These are phyloP conservation scores for Probosciger aterrimus DNA, from an alignment of 2,113 vertebrate genomes.

Conservation along the genomic window DNA sequence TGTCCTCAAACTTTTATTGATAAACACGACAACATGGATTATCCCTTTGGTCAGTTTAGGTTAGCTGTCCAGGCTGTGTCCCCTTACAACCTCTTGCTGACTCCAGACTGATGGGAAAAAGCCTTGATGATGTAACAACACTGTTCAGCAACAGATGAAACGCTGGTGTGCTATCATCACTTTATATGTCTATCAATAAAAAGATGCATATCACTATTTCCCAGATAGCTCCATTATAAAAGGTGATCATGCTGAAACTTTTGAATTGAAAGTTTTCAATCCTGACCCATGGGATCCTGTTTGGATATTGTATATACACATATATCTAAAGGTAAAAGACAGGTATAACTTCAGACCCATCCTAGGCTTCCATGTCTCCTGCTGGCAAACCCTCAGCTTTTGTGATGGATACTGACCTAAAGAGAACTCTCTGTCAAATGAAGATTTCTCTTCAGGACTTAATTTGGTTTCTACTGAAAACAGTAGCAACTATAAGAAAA, in stretches of 20 bases:
- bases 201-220: background rate
- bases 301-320: background rate
- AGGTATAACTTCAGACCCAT: background rate
- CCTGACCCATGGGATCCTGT: background rate
- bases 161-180: fast-evolving
- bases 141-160: background rate
- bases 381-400: background rate
- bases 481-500: background rate
- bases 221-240: background rate
- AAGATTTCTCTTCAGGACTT: background rate
- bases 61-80: background rate
- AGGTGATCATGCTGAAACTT: background rate
- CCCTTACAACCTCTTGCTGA: background rate
- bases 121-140: background rate
- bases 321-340: fast-evolving
- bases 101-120: fast-evolving
- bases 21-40: background rate
- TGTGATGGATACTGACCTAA: background rate
- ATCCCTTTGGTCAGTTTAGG: background rate
- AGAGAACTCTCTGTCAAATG: background rate
- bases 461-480: background rate
- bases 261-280: background rate
- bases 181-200: background rate
- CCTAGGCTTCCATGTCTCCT: background rate
- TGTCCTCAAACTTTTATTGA: background rate